These are phyloP conservation scores for Pteropus rufus DNA, from an alignment of 2,797 vertebrate species.

Conservation along the genomic window DNA sequence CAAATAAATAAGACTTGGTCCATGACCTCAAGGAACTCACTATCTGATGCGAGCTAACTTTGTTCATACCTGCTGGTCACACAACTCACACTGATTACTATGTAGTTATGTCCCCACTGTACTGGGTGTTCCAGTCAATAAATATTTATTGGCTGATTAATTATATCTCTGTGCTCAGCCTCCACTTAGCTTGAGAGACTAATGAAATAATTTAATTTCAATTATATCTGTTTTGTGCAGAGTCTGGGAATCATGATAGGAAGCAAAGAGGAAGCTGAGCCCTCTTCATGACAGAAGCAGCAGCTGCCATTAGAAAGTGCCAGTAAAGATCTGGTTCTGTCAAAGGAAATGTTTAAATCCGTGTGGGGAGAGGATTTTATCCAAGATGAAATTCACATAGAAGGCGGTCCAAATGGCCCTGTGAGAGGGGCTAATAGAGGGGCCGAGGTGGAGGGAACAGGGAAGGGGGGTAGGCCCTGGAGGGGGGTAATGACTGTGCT, in stretches of 20 bases:
- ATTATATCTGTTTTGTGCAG: not conserved
- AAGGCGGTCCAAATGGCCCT: not conserved
- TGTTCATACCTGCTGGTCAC: not conserved
- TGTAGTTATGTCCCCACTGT: not conserved
- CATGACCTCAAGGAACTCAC: not conserved
- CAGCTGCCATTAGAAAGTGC: not conserved
- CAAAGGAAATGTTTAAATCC: not conserved
- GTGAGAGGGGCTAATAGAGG: no score
- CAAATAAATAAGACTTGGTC: not conserved
- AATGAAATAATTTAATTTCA: constrained; percentile 23
- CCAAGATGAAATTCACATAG: not conserved
- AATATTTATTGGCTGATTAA: not conserved
- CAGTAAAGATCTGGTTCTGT: not conserved
- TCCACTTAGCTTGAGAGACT: not conserved
- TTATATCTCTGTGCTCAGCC: not conserved
- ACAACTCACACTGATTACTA: not conserved
- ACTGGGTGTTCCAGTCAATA: not conserved
- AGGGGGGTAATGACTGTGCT: not conserved
- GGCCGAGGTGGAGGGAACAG: not conserved
- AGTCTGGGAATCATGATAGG: not conserved
- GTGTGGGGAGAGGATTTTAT: not conserved
- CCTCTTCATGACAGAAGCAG: not conserved
- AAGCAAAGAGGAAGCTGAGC: not conserved
- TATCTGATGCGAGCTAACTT: no score
- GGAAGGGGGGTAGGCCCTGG: not conserved